Base-by-base conservation (phyloP, 2,797 vertebrate genomes). In the Melopsittacus undulatus region DNA sequence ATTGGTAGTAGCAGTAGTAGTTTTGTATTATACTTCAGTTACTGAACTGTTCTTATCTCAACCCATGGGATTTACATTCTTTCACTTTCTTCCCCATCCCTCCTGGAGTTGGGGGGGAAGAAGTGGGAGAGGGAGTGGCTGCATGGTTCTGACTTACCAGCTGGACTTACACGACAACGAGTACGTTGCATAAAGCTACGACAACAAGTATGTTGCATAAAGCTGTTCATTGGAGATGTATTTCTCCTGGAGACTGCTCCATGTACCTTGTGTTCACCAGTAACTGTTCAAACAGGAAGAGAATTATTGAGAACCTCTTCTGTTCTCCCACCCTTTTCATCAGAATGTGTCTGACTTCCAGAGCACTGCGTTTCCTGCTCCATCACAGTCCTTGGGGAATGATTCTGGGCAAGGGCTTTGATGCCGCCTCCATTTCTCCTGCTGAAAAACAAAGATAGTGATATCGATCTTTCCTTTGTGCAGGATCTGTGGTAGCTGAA, bases 181-280 rank as follows among this genome's bases (percentile, higher is more conserved):
- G 34, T 13, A 5, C 16, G 4, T 64, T 74, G 51, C 23, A 6
- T 43, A 26, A 63, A 49, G 12, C 24, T 70, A 26, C 23, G 23
- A 59, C 7, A 2, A 23, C 14, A 36, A 36, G 34, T 13, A 5
- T 18, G 4, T 64, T 74, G 51, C 23, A 6, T 40, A 26, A 63
- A 49, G 12, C 24, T 70, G 32, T 49, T 92, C 0, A 0, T 8
- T 32, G 32, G 26, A 75, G 56, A 32, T 48, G 27, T n/a, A 12
- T 89, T 86, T 83, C 43, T 62, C 34, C 42, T 54, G 83, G 62
- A 72, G 43, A 14, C 13, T 23, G n/a, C 8, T 4, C 40, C 40
- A 18, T 32, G 20, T 72, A 61, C 52, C 48, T 38, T 29, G 21
- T 57, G 34, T 24, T 69, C 66, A 22, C 45, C 56, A 15, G 17